Evolutionary conservation across 2,113 vertebrate genomes (phyloP), one percentile per base, ranked within the genome.

Genomic region (Ammodytes dubius): DNA sequence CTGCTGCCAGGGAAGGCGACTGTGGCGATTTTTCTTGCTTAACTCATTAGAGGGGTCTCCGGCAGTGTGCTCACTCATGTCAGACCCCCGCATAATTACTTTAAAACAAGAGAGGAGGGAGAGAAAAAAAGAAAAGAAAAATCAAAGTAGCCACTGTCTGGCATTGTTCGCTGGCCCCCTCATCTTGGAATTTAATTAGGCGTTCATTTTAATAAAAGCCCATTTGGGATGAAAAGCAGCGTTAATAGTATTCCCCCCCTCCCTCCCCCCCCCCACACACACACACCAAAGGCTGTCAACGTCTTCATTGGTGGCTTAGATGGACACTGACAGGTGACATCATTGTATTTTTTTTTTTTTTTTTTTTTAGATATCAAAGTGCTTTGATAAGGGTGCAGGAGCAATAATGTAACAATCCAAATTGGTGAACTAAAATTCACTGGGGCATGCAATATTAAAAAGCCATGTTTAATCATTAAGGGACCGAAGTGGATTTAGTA

Each of bases 1-100:
- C 95, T 91, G 87, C 95, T 94, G 95, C 93, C 95, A 95, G 83
- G 72, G 82, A 91, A 86, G 92, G 85, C 90, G 92, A 95, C 92
- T 93, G 94, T 90, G 93, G 94, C 91, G 91, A 95, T 95, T 95
- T 94, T 94, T 95, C 95, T 94, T 95, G 94, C 92, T 95, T 95
- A 95, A 95, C 93, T 95, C 94, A 94, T 95, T 95, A 95, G 92
- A 92, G 85, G 80, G 91, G 94, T 95, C 92, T 94, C 91, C 77
- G 88, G 90, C 92, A 90, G 89, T 72, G 91, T 92, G 91, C 92
- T 95, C 95, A 94, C 93, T 96, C 95, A 95, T 95, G 93, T 95
- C 95, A 94, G 91, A 88, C 92, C 69, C 60, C 69, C 60, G 91
- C 89, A 89, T 95, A 95, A 95, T 96, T 95, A 95, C 95, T 94